These are phyloP conservation scores for Junonia oenone DNA, from an alignment of 2,888 invertebrate genomes.

Conservation along the genomic window DNA sequence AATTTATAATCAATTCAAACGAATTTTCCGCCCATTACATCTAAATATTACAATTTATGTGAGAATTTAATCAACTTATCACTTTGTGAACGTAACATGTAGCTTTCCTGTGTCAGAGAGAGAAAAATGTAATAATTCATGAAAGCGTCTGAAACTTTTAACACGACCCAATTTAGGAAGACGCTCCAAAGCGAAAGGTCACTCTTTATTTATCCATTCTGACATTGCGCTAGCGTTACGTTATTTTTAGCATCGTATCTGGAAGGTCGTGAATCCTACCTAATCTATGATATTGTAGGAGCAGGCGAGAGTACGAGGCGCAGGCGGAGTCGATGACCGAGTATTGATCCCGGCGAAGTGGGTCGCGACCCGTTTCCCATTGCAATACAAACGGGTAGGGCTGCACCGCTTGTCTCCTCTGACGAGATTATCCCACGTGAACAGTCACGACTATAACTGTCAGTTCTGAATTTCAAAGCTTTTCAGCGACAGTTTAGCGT, in stretches of 20 bases:
- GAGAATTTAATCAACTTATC: no score
- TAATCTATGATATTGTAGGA: constrained; percentile 39
- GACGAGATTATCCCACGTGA: constrained; percentile 21
- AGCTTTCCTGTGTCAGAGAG: neutral
- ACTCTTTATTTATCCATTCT: constrained; percentile 14
- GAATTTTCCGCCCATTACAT: no score
- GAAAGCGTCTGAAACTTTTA: constrained; percentile 3
- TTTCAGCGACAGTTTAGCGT: neutral
- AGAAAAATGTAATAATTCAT: neutral
- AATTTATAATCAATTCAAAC: no score
- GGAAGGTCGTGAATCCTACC: constrained; percentile 29
- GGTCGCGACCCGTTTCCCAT: constrained; percentile 73
- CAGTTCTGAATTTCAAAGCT: neutral
- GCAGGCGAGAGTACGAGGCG: constrained; percentile 45
- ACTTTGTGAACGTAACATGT: neutral
- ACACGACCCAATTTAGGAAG: constrained; percentile 12
- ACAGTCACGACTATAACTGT: constrained; percentile 4
- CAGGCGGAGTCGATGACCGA: constrained; percentile 73
- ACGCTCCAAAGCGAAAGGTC: constrained; percentile 11
- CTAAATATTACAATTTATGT: no score
- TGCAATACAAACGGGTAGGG: constrained; percentile 58
- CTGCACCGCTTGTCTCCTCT: constrained; percentile 47
- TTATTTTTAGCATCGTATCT: constrained; percentile 31
- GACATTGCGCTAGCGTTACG: constrained; percentile 15
- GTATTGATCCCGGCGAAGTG: constrained; percentile 74